Percentiles rank a stretch among this genome's conserved stretches.
phyloP scores from a whole-genome alignment of 2,888 invertebrate genomes.

The Drosophila anomelani region DNA sequence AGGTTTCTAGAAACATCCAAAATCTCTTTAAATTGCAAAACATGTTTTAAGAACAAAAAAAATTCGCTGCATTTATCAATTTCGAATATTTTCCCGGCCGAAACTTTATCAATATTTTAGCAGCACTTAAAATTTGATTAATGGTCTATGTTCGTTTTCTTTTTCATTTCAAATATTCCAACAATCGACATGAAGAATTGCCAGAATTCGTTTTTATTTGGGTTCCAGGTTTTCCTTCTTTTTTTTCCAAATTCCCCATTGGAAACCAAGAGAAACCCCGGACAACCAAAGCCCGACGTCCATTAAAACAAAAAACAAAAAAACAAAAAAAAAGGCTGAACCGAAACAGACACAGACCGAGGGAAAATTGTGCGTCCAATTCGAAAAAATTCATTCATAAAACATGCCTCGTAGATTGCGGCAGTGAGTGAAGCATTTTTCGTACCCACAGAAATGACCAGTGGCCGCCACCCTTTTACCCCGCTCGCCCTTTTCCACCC shows the following conservation, averaged over 20 bases:
- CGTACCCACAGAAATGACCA: conserved; percentile 47
- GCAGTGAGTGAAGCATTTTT: conserved; percentile 51
- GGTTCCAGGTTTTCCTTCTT: not conserved
- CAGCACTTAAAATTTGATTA: conserved; percentile 46
- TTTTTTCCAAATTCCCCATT: conserved; percentile 23
- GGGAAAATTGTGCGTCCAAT: conserved; percentile 70
- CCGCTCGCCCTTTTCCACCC: conserved; percentile 16
- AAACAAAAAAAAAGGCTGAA: not conserved
- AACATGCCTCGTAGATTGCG: conserved; percentile 74
- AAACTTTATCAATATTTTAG: conserved; percentile 69
- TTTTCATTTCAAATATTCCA: conserved; percentile 39
- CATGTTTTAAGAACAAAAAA: not conserved
- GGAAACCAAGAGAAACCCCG: conserved; percentile 16
- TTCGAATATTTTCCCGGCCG: conserved; percentile 12
- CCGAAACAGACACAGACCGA: conserved; percentile 21
- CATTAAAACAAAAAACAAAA: conserved; percentile 61
- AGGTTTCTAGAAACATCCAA: not conserved
- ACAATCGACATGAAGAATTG: conserved; percentile 47
- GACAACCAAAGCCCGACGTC: conserved; percentile 47
- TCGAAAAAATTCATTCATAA: conserved; percentile 78
- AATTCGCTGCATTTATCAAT: conserved; percentile 11
- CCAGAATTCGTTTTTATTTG: conserved; percentile 29
- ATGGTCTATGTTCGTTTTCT: conserved; percentile 27
- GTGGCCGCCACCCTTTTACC: conserved; percentile 3
- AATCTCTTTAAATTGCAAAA: not conserved